Percentiles rank a stretch among this genome's conserved stretches.
Conservation (phyloP, 2,797 vertebrate species). For the Parauchenoglanis ngamensis region DNA sequence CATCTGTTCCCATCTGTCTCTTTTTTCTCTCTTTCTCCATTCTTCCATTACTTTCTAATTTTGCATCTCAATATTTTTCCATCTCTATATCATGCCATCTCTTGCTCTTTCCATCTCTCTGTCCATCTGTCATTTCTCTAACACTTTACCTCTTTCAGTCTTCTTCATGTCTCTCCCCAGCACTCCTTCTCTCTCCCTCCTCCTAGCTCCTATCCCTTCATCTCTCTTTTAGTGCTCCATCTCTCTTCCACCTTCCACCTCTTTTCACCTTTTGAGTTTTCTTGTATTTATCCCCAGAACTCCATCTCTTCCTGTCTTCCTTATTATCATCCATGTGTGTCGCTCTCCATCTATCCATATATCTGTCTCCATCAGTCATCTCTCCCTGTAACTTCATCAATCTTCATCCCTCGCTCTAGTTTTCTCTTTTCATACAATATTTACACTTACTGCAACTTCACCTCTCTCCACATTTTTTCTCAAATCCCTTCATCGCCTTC, state of each 20-base stretch:
- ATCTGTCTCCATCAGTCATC: constrained; percentile 22
- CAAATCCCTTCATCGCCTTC: not conserved
- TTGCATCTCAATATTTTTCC: not conserved
- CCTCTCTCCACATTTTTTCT: not conserved
- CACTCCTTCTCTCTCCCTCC: constrained; percentile 62
- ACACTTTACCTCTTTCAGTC: constrained; percentile 25
- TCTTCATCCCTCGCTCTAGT: not conserved
- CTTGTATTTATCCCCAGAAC: constrained; percentile 15
- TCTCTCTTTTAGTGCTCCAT: constrained; percentile 35
- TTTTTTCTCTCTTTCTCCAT: not conserved
- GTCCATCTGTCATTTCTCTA: constrained; percentile 23
- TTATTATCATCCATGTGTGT: not conserved
- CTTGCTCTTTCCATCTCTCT: not conserved
- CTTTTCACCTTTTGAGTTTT: constrained; percentile 50
- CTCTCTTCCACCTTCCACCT: constrained; percentile 28
- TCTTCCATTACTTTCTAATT: not conserved
- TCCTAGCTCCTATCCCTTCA: constrained; percentile 54
- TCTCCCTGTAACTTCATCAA: constrained; percentile 6
- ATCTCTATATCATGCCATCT: not conserved
- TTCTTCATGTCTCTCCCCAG: constrained; percentile 38
- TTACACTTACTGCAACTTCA: not conserved
- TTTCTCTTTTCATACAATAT: not conserved
- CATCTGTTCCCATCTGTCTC: not conserved
- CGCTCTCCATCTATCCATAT: constrained; percentile 1
- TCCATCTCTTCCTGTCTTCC: constrained; percentile 35